Base-by-base conservation (phyloP, 2,797 vertebrate species). In the Protosalanx chinensis region DNA sequence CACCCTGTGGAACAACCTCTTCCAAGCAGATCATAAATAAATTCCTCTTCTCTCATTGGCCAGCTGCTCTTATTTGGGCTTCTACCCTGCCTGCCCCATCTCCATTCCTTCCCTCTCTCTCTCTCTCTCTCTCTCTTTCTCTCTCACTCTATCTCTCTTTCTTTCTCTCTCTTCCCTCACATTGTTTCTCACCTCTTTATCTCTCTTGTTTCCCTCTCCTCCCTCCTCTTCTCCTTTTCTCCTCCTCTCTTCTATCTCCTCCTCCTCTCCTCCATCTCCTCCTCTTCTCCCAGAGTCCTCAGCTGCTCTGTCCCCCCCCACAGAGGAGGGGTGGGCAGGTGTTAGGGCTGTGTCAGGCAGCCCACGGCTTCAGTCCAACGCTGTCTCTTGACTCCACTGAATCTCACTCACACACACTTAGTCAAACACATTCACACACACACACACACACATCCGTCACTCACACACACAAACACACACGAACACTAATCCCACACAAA, bases 1-100 rank as follows among this genome's bases (percentile, higher is more conserved):
- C 88, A 90, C 90, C 90, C 91, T 88, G 88, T 89, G 91, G 92
- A 95, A 93, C 92, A 83, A 91, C 89, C 92, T 91, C 91, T 90
- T 85, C 88, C 85, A 88, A 80, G 87, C 76, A 83, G 85, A 90
- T 92, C 91, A 93, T 92, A 93, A 93, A 91, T 91, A 92, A 90
- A 89, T 91, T 91, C 85, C 87, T 86, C 83, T 83, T 78, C 83
- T 84, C 82, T 89, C 90, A 91, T 89, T 92, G 88, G 90, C 87
- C 90, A 91, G 89, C 88, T 88, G 88, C 90, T 88, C 91, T 87
- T 87, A 87, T 90, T 27, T 67, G 46, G 23, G 65, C 67, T 51
- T 63, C 30, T 49, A 56, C 70, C 32, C 77, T 12, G 74, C 67
- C 64, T 59, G 72, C 62, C 78, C 63, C 67, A 78, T 64, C 69